Evolutionary conservation across 2,113 vertebrate species (phyloP), one percentile per base, ranked within the genome.

Genomic region (Leptodactylus fuscus): DNA sequence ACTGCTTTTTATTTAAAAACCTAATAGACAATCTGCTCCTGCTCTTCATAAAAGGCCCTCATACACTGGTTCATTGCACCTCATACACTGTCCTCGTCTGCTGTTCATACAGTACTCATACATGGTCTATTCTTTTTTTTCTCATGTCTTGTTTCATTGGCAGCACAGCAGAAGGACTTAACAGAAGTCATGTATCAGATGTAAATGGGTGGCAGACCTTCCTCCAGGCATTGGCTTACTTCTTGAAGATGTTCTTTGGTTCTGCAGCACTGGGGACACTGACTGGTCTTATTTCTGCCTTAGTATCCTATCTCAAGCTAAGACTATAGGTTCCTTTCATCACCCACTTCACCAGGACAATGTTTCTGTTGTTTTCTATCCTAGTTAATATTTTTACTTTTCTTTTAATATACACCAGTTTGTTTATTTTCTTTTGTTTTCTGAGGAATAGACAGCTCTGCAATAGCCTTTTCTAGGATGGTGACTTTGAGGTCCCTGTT

Each of bases 181-280:
- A 95, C 65, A 96, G 93, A 85, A 95, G 96, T 75, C 96, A 97
- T 81, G 96, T 92, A 91, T 94, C 96, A 62, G 93, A 91, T 90
- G 95, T 97, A 81, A 97, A 95, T 4, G 98, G 96, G 90, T 98
- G 97, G 97, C 95, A 97, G 90, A 98, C 96, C 0, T 99, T 99
- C 89, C 76, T 97, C 16, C 98, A 99, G 90, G 98, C 98, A 0
- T 91, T 99, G 81, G 94, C 94, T 62, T 98, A 99, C 91, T 99
- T 99, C 88, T 96, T 99, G 27, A 94, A 98, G 90, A 99, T 99
- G 98, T 99, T 99, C 91, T 99, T 99, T 32, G 98, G 98, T 82
- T 99, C 98, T 2, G 96, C 98, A 18, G 98, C 97, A 0, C 95
- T 99, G 34, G 98, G 98, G 90, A 99, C 97, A 0, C 96, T 99